Percentiles rank a stretch among this genome's conserved stretches.
Conservation (phyloP, 2,888 invertebrate genomes). For the Agrotis exclamationis region DNA sequence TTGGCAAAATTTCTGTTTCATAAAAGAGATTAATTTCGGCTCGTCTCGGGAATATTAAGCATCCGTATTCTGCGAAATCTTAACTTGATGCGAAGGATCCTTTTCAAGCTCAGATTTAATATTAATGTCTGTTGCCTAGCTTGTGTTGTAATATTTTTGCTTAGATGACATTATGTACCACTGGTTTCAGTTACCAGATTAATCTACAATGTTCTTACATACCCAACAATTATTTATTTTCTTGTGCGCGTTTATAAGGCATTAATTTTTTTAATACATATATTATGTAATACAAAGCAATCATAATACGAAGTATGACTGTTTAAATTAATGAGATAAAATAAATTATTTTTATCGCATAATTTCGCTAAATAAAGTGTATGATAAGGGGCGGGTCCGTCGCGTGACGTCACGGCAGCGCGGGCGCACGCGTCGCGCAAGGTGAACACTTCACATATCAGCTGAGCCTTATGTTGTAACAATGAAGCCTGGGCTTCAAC, state of each 20-base stretch:
- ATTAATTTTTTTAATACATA: background rate
- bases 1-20: constrained; percentile 30
- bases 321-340: constrained; percentile 1
- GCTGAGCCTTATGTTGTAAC: constrained; percentile 41
- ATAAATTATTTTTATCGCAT: constrained; percentile 12
- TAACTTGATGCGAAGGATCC: constrained; percentile 1
- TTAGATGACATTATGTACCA: constrained; percentile 2
- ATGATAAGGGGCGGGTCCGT: constrained; percentile 18
- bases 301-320: background rate
- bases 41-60: constrained; percentile 16
- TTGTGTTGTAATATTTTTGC: background rate
- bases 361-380: constrained; percentile 18
- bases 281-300: constrained; percentile 8
- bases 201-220: background rate
- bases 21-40: constrained; percentile 35
- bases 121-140: background rate
- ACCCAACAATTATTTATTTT: background rate
- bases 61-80: constrained; percentile 31
- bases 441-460: constrained; percentile 53
- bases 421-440: constrained; percentile 47
- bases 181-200: background rate
- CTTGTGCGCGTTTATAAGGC: background rate
- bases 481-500: constrained; percentile 1
- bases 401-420: constrained; percentile 42
- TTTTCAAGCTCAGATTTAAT: constrained; percentile 1